phyloP scores from a whole-genome alignment of 2,888 invertebrate genomes.

The Pasiphila rectangulata region DNA sequence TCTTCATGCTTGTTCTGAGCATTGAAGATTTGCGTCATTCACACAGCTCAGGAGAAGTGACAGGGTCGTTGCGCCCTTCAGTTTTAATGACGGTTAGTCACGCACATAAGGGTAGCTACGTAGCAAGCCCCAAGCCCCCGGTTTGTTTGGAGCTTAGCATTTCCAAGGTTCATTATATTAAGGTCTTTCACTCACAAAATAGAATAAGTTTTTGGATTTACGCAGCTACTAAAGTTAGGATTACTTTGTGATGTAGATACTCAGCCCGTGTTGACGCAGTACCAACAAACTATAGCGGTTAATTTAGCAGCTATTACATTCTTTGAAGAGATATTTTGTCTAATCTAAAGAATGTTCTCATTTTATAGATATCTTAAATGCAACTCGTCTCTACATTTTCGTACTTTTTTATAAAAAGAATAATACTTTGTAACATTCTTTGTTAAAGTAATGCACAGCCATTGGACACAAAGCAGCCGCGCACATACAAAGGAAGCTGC shows the following conservation, averaged over 20 bases:
- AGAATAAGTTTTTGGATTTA: conserved; percentile 33
- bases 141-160: conserved; percentile 19
- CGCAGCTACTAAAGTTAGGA: conserved; percentile 19
- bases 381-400: too few relatives aligned
- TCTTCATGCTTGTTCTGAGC: conserved; percentile 25
- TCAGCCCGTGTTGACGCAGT: too few relatives aligned
- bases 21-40: conserved; percentile 50
- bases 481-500: neutral
- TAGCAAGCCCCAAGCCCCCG: conserved; percentile 11
- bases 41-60: conserved; percentile 34
- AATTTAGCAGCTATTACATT: too few relatives aligned
- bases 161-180: conserved; percentile 31
- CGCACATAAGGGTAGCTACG: conserved; percentile 35
- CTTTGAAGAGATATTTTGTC: too few relatives aligned
- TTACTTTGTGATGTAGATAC: conserved; percentile 1
- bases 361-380: too few relatives aligned
- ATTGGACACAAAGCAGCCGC: neutral
- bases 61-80: conserved; percentile 46
- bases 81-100: conserved; percentile 48
- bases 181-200: conserved; percentile 27
- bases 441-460: too few relatives aligned
- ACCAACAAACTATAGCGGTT: too few relatives aligned
- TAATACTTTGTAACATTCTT: too few relatives aligned
- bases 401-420: too few relatives aligned
- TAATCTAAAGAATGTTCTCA: too few relatives aligned